Evolutionary conservation across 1,140 invertebrate species (phyloP), one percentile per base, ranked within the genome.

Genomic region (Onthophagus taurus): DNA sequence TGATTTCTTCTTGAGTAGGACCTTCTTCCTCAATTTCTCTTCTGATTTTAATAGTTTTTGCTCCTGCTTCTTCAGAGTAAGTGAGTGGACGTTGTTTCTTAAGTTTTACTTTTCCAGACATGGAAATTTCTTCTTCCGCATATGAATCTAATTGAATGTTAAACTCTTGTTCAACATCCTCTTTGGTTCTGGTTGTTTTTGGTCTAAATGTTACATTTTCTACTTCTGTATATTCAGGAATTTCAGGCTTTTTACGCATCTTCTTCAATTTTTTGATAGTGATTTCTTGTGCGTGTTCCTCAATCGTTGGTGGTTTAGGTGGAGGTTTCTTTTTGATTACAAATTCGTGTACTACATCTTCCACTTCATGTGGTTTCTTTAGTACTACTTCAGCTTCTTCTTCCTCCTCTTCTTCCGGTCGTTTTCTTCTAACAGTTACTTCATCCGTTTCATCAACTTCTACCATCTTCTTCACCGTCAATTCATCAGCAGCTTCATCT

Each of bases 121-220:
- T 81, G 4, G 82, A 84, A 48, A 89, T 82, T 64, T 88, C 83
- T 69, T 88, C 85, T 67, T 89, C 85, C 33, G 83, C 83, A 61
- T 88, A 88, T 1, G 80, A 81, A 65, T 86, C 81, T 33, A 86
- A 65, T 18, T 82, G 80, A 50, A 89, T 87, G 60, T 81, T 86
- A 59, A 88, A 88, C 66, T 87, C 84, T 68, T 88, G 84, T 60
- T 88, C 84, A 5, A 88, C 80, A 56, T 87, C 82, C 67, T 88
- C 83, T 65, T 85, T 83, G 2, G 76, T 81, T 58, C 71, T 75
- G 4, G 75, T 80, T 3, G 59, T 64, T 60, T 75, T 78, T 8
- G 82, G 80, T 52, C 78, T 75, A 63, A 87, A 85, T 12, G 77
- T 85, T 2, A 85, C 81, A 51, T 49, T 55, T 67, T 85, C 80